Evolutionary conservation across 2,797 vertebrate species (phyloP).

Genomic region (Tauraco hartlaubi): DNA sequence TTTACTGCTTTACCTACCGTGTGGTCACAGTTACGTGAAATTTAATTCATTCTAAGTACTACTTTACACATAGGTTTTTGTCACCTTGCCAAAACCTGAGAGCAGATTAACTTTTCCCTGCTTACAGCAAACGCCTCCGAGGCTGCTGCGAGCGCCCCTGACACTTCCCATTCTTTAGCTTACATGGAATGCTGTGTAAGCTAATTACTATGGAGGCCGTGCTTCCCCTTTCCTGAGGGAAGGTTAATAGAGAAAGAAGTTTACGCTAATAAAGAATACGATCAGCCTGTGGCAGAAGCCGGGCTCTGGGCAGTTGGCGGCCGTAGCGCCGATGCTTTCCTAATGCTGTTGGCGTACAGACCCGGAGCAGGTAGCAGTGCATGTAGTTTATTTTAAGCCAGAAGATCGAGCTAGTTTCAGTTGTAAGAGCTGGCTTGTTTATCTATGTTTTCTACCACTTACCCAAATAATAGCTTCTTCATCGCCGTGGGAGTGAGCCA

Average conservation of each 20-base stretch:
- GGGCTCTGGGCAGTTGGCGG: background rate
- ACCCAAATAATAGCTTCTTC: background rate
- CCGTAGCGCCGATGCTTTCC: background rate
- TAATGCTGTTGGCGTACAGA: background rate
- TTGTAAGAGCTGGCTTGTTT: background rate
- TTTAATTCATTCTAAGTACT: constrained; percentile 6
- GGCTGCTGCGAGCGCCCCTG: background rate
- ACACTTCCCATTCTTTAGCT: constrained; percentile 12
- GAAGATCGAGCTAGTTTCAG: background rate
- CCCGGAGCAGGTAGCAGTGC: background rate
- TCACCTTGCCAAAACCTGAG: constrained; percentile 14
- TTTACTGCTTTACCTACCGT: constrained; percentile 11
- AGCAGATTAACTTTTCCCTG: constrained; percentile 30
- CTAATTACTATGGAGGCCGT: background rate
- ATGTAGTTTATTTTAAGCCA: background rate
- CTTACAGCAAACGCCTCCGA: background rate
- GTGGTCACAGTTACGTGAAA: constrained; percentile 10
- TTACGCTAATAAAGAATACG: background rate
- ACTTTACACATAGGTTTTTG: constrained; percentile 6
- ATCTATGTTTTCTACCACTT: background rate
- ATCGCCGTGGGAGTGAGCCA: background rate
- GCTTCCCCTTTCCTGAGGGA: constrained; percentile 46
- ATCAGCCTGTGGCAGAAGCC: background rate
- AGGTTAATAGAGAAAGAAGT: constrained; percentile 42
- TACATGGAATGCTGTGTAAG: background rate